Conservation (phyloP, 2,113 vertebrate species). For the Rhinichthys klamathensis region DNA sequence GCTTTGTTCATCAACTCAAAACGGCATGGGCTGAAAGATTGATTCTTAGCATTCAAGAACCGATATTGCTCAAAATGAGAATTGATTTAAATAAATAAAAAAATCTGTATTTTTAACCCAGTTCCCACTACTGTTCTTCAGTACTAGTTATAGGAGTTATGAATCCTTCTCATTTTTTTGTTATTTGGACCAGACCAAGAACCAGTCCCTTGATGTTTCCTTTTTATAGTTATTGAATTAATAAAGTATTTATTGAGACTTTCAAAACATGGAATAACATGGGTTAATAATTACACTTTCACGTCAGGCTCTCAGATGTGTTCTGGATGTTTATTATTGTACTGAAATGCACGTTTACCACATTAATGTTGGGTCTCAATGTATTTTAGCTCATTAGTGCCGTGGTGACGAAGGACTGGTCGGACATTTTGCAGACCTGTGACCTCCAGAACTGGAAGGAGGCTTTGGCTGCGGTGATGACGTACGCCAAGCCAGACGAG, state of each 20-base stretch:
- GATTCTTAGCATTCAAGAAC: too few relatives aligned
- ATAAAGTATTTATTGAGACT: neutral
- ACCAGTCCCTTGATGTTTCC: neutral
- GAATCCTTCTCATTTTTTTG: neutral
- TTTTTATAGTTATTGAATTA: neutral
- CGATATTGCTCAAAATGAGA: too few relatives aligned
- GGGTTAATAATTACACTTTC: too few relatives aligned
- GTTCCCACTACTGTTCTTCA: neutral
- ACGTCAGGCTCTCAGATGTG: neutral
- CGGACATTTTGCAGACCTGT: slow-evolving; percentile 90
- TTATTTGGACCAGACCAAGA: neutral
- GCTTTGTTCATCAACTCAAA: too few relatives aligned
- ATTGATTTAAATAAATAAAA: too few relatives aligned
- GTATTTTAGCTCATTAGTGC: slow-evolving; percentile 88
- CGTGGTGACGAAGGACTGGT: slow-evolving; percentile 94
- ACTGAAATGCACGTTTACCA: neutral
- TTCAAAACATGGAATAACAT: neutral
- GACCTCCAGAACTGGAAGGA: slow-evolving; percentile 95
- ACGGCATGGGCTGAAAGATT: too few relatives aligned
- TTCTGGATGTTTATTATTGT: neutral
- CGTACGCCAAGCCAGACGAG: slow-evolving; percentile 90
- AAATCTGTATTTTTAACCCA: too few relatives aligned
- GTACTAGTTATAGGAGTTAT: neutral
- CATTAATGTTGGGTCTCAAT: neutral
- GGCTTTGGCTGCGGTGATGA: slow-evolving; percentile 92